These are phyloP conservation scores for Paradisaea rubra DNA, from an alignment of 2,113 vertebrate species.

Conservation along the genomic window DNA sequence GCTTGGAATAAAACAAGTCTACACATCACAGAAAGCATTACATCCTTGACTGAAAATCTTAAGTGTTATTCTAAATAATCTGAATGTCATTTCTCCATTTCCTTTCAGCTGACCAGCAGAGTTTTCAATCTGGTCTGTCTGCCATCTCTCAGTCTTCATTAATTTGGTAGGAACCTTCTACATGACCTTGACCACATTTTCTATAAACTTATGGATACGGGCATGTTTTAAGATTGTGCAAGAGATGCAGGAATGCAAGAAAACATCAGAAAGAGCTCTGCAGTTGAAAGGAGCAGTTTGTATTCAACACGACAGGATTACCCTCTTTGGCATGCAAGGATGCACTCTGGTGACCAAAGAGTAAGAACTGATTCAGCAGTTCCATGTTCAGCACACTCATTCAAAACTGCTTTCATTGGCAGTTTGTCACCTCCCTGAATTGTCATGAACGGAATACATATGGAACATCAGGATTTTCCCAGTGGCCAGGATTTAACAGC, in stretches of 20 bases:
- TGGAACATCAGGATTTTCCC: not conserved
- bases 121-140: not conserved
- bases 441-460: not conserved
- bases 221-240: not conserved
- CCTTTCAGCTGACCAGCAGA: not conserved
- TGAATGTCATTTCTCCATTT: not conserved
- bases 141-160: not conserved
- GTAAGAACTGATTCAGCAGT: not conserved
- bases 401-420: not conserved
- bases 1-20: not conserved
- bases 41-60: not conserved
- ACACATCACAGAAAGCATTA: not conserved
- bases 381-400: not conserved
- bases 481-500: not conserved
- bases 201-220: not conserved
- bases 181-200: not conserved
- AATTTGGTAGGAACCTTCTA: not conserved
- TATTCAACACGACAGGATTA: not conserved
- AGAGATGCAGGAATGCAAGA: not conserved
- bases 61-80: not conserved
- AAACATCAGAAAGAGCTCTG: not conserved
- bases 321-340: not conserved
- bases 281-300: not conserved
- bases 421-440: not conserved
- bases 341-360: not conserved